These are phyloP conservation scores for Zoroaster sp. DNA, from an alignment of 53 echinoderm and acorn worm genomes.

Conservation along the genomic window DNA sequence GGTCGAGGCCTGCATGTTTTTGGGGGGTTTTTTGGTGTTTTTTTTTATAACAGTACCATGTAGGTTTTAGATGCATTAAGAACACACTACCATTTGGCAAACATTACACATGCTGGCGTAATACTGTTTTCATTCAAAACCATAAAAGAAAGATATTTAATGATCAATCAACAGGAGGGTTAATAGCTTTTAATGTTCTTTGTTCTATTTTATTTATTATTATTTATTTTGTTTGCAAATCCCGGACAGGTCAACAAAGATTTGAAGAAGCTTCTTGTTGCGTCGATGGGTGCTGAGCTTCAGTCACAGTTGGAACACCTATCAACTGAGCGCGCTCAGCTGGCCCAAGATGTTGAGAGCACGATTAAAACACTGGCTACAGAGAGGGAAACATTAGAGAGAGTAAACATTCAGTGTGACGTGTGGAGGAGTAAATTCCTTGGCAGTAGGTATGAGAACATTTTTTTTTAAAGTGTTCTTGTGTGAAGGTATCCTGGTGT, in stretches of 20 bases:
- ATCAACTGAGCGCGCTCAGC: slow-evolving; percentile 78
- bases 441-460: slow-evolving; percentile 87
- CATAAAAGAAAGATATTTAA: too few relatives aligned
- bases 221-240: background rate
- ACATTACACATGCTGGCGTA: too few relatives aligned
- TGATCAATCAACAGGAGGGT: too few relatives aligned
- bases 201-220: background rate
- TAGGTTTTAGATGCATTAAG: too few relatives aligned
- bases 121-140: too few relatives aligned
- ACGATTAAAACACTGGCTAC: slow-evolving; percentile 76
- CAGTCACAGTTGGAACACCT: slow-evolving; percentile 82
- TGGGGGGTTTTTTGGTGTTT: too few relatives aligned
- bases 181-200: background rate
- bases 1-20: too few relatives aligned
- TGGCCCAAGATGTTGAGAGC: slow-evolving; percentile 90
- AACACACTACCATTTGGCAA: too few relatives aligned
- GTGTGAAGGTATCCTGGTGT: too few relatives aligned
- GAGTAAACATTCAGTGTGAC: slow-evolving; percentile 92
- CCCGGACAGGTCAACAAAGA: slow-evolving; percentile 92
- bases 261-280: slow-evolving; percentile 92
- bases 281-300: slow-evolving; percentile 94
- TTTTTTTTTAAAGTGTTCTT: too few relatives aligned
- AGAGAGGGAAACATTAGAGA: slow-evolving; percentile 84
- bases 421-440: slow-evolving; percentile 99
- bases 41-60: too few relatives aligned